phyloP scores from a whole-genome alignment of 2,113 vertebrate species.

The Mungos mungo region DNA sequence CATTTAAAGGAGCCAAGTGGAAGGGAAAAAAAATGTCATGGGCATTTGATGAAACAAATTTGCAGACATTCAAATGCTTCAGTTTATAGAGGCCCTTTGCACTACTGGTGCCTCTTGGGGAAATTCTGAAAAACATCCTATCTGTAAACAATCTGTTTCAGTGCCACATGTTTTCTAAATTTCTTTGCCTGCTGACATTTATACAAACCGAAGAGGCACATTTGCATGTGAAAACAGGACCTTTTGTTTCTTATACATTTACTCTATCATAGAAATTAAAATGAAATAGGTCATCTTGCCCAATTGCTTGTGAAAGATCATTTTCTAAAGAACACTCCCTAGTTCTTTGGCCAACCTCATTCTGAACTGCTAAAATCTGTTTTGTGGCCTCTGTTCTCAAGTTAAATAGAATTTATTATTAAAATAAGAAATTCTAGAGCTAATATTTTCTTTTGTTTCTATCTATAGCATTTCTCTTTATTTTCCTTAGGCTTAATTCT shows the following conservation, averaged over 20 bases:
- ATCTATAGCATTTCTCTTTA: background rate
- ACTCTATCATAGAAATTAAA: constrained; percentile 47
- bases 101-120: background rate
- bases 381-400: background rate
- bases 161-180: constrained; percentile 59
- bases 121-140: constrained; percentile 43
- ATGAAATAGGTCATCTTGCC: background rate
- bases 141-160: constrained; percentile 53
- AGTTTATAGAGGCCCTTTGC: constrained; percentile 24
- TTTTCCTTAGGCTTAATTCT: background rate
- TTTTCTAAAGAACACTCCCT: constrained; percentile 5
- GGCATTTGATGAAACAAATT: constrained; percentile 42
- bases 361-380: background rate
- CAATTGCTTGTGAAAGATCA: background rate
- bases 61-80: background rate
- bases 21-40: background rate
- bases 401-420: constrained; percentile 16
- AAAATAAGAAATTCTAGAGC: constrained; percentile 11
- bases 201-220: constrained; percentile 3
- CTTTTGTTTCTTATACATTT: constrained; percentile 52
- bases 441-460: background rate
- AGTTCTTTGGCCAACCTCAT: background rate
- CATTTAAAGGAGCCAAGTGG: constrained; percentile 37
- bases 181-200: constrained; percentile 66
- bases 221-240: constrained; percentile 22